Evolutionary conservation across 2,113 vertebrate genomes (phyloP).

Genomic region (rabbit (Oryctolagus cuniculus)): DNA sequence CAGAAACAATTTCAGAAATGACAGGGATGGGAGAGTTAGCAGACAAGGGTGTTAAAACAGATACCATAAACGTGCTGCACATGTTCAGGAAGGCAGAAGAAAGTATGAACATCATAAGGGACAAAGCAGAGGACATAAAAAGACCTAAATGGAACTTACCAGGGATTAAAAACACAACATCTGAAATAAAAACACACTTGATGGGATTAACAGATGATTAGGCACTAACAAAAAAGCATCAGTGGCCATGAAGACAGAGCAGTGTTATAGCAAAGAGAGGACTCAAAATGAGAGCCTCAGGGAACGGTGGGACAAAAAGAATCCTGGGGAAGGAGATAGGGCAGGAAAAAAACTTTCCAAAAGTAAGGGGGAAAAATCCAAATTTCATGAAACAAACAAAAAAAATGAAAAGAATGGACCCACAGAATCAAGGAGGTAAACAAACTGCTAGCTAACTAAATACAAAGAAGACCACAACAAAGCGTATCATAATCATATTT

Average conservation of each 20-base stretch:
- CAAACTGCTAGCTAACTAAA: background rate
- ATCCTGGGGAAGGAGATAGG: background rate
- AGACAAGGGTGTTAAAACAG: background rate
- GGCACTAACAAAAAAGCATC: background rate
- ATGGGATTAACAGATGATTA: background rate
- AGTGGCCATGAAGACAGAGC: background rate
- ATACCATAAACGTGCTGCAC: background rate
- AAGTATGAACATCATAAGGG: background rate
- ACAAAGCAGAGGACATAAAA: background rate
- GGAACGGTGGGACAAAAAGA: background rate
- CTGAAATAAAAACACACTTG: background rate
- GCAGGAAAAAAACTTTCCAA: background rate
- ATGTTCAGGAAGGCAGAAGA: background rate
- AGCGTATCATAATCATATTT: background rate
- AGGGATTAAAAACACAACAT: conserved; percentile 23
- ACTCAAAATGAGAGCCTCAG: background rate
- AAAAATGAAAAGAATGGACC: background rate
- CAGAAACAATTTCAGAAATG: conserved; percentile 37
- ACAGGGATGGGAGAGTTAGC: conserved; percentile 1
- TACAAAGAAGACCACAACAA: conserved; percentile 26
- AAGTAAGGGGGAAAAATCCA: background rate
- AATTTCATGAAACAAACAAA: background rate
- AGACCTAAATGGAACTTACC: background rate
- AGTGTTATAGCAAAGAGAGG: background rate
- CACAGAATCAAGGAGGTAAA: background rate